Evolutionary conservation across 2,797 vertebrate genomes (phyloP).

Genomic region (Aphelocoma californica): DNA sequence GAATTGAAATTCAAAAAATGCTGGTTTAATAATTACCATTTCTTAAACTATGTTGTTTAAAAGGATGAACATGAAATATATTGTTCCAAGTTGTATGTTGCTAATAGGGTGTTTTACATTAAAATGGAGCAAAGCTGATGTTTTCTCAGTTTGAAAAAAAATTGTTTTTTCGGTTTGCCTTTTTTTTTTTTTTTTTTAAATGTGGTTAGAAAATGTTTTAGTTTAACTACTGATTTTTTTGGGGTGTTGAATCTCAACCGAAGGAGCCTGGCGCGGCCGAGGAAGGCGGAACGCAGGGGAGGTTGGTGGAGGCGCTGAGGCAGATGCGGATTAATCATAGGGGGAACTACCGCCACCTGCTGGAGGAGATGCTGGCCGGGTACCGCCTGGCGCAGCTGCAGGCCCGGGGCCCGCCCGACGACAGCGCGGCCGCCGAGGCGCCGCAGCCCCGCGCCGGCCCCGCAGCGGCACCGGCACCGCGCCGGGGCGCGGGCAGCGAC

Average conservation of each 20-base stretch:
- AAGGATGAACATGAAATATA: neutral
- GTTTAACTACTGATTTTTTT: slow-evolving; percentile 85
- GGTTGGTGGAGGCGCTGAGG: slow-evolving; percentile 94
- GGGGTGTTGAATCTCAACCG: slow-evolving; percentile 91
- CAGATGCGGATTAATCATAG: slow-evolving; percentile 98
- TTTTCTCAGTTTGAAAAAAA: neutral
- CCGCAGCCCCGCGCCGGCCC: neutral
- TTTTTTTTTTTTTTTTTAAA: too few species aligned
- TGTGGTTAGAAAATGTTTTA: slow-evolving; percentile 52
- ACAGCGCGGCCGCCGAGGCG: neutral
- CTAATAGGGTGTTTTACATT: neutral
- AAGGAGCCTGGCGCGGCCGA: slow-evolving; percentile 89
- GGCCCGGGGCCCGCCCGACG: neutral
- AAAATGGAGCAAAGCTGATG: neutral
- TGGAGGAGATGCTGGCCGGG: slow-evolving; percentile 93
- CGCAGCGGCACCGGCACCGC: neutral
- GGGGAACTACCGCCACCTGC: slow-evolving; percentile 93
- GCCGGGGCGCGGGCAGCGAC: neutral
- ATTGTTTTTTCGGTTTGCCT: neutral
- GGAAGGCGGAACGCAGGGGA: slow-evolving; percentile 85
- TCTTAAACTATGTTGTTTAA: neutral
- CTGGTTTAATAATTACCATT: neutral
- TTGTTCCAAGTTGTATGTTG: neutral
- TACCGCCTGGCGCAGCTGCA: slow-evolving; percentile 82
- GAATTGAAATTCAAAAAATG: neutral